A percentile compares a stretch with the other conserved stretches of the same genome.
These are phyloP conservation scores for Drosophila leonis DNA, from an alignment of 2,888 invertebrate species.

Conservation along the genomic window DNA sequence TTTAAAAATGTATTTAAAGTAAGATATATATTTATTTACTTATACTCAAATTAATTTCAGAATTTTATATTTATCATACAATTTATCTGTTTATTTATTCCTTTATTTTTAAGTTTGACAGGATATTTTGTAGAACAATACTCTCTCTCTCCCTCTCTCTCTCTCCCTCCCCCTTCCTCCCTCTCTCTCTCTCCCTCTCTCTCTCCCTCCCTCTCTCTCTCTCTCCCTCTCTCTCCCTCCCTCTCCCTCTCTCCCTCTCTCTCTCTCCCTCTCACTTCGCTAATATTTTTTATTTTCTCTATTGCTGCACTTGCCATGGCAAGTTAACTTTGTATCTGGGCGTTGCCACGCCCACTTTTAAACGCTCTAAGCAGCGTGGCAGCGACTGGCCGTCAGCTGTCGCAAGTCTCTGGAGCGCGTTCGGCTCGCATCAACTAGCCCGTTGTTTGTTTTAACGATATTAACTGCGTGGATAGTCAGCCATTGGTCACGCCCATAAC, in stretches of 20 bases:
- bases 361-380: constrained; percentile 43
- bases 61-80: too few species aligned
- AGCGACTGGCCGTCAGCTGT: constrained; percentile 11
- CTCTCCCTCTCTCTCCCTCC: neutral
- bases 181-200: neutral
- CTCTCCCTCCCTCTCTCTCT: neutral
- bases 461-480: constrained; percentile 56
- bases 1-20: too few species aligned
- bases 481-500: constrained; percentile 61
- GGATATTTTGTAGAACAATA: too few species aligned
- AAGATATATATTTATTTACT: too few species aligned
- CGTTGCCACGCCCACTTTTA: constrained; percentile 42
- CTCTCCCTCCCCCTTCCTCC: neutral
- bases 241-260: neutral
- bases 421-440: constrained; percentile 56
- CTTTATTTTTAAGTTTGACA: too few species aligned
- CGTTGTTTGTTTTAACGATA: constrained; percentile 66
- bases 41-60: too few species aligned
- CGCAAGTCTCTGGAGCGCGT: constrained; percentile 44
- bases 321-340: constrained; percentile 30
- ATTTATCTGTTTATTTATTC: too few species aligned
- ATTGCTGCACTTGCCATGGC: constrained; percentile 19
- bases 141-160: neutral
- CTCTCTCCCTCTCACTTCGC: neutral
- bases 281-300: constrained; percentile 4